These are phyloP conservation scores for Hololepta plana DNA, from an alignment of 2,888 invertebrate genomes.

Conservation along the genomic window DNA sequence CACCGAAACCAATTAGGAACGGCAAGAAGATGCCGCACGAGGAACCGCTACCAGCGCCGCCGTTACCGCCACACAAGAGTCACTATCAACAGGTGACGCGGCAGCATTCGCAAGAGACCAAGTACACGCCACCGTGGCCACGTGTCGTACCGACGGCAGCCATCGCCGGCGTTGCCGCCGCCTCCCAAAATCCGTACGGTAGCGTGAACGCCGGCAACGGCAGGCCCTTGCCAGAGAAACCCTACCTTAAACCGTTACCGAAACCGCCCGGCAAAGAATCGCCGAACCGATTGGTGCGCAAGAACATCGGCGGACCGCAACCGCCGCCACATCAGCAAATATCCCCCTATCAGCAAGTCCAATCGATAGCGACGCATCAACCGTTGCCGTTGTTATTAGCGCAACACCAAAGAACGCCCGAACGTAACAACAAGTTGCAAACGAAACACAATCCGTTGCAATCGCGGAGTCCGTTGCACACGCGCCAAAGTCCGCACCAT, in stretches of 20 bases:
- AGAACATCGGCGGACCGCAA: not conserved
- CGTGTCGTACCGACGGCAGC: slow-evolving; percentile 14
- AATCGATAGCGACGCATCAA: slow-evolving; percentile 17
- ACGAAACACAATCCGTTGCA: slow-evolving; percentile 19
- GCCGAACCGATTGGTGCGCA: slow-evolving; percentile 20
- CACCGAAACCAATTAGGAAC: slow-evolving; percentile 17
- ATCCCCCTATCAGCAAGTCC: slow-evolving; percentile 1
- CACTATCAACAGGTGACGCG: slow-evolving; percentile 15
- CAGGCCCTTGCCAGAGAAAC: slow-evolving; percentile 17
- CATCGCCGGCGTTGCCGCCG: not conserved
- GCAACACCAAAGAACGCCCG: slow-evolving; percentile 18
- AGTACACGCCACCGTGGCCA: slow-evolving; percentile 45
- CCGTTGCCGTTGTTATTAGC: slow-evolving; percentile 15
- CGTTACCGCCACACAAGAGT: slow-evolving; percentile 37
- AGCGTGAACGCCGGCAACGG: slow-evolving; percentile 9
- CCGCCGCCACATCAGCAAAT: slow-evolving; percentile 1
- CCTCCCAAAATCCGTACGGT: slow-evolving; percentile 25
- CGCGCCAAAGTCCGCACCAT: slow-evolving; percentile 21
- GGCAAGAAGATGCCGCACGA: slow-evolving; percentile 27
- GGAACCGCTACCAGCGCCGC: slow-evolving; percentile 38
- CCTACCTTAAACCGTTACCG: slow-evolving; percentile 38
- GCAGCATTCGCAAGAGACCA: slow-evolving; percentile 18
- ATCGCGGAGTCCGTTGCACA: slow-evolving; percentile 19
- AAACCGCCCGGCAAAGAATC: slow-evolving; percentile 34
- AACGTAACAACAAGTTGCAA: slow-evolving; percentile 21